These are phyloP conservation scores for Drosophila colorata DNA, from an alignment of 2,888 invertebrate genomes.

Conservation along the genomic window DNA sequence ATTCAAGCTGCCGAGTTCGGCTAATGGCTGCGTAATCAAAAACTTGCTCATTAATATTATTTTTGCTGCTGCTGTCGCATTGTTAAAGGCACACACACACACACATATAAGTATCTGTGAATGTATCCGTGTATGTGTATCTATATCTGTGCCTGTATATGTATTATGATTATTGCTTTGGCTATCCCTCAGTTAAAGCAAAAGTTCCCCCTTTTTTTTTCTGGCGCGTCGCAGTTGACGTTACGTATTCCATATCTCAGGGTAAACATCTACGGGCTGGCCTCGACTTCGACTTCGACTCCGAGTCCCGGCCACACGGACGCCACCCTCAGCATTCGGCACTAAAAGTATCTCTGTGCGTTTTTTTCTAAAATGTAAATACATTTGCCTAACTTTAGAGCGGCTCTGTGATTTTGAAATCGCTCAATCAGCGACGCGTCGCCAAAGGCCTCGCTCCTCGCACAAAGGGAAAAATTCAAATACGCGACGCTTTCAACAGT, in stretches of 20 bases:
- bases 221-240: conserved; percentile 38
- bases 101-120: conserved; percentile 31
- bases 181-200: conserved; percentile 52
- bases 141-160: conserved; percentile 30
- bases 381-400: conserved; percentile 80
- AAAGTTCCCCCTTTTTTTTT: conserved; percentile 56
- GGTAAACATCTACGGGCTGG: conserved; percentile 60
- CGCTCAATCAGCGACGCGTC: conserved; percentile 51
- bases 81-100: conserved; percentile 28
- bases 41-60: conserved; percentile 78
- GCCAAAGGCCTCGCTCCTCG: conserved; percentile 19
- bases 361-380: conserved; percentile 77
- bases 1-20: conserved; percentile 50
- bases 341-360: conserved; percentile 63
- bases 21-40: conserved; percentile 73
- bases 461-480: conserved; percentile 69
- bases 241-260: conserved; percentile 65
- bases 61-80: conserved; percentile 53
- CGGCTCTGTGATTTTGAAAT: conserved; percentile 62
- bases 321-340: conserved; percentile 35
- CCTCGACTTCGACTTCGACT: conserved; percentile 35
- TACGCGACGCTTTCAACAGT: conserved; percentile 62
- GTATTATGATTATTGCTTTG: conserved; percentile 65
- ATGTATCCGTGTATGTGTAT: conserved; percentile 2
- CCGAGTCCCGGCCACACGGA: conserved; percentile 14